These are phyloP conservation scores for Standfussiana lucernea DNA, from an alignment of 2,888 invertebrate species.

Conservation along the genomic window DNA sequence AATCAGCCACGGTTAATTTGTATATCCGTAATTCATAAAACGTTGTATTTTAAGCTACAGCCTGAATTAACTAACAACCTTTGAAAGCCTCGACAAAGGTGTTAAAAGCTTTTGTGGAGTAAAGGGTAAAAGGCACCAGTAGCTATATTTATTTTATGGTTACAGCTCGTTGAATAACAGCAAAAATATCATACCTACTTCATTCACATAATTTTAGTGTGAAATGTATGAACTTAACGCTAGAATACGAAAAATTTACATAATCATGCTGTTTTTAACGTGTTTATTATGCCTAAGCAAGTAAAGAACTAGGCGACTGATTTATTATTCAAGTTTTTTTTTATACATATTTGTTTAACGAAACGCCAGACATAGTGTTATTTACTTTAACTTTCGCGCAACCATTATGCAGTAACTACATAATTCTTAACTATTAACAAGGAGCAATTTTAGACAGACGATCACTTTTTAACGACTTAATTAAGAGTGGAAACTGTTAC, in stretches of 20 bases:
- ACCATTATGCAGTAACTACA: slow-evolving; percentile 38
- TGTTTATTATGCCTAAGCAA: slow-evolving; percentile 25
- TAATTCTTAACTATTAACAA: slow-evolving; percentile 22
- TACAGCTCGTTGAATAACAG: slow-evolving; percentile 9
- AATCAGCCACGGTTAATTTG: slow-evolving; percentile 14
- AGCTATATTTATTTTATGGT: slow-evolving; percentile 43
- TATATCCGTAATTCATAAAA: slow-evolving; percentile 23
- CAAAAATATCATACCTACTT: slow-evolving; percentile 16
- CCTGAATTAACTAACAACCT: slow-evolving; percentile 47
- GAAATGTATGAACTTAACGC: slow-evolving; percentile 11
- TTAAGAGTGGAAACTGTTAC: slow-evolving; percentile 7
- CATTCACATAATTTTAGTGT: slow-evolving; percentile 8
- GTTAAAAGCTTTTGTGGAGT: slow-evolving; percentile 59
- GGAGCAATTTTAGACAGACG: background rate
- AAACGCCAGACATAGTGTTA: slow-evolving; percentile 19
- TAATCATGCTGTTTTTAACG: slow-evolving; percentile 29
- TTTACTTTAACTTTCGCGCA: slow-evolving; percentile 44
- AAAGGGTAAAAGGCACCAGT: slow-evolving; percentile 41
- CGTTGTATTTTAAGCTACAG: slow-evolving; percentile 33
- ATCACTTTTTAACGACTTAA: slow-evolving; percentile 12
- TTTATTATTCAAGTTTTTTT: slow-evolving; percentile 33
- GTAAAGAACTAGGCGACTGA: slow-evolving; percentile 18
- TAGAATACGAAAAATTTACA: slow-evolving; percentile 28
- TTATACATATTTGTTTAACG: slow-evolving; percentile 32
- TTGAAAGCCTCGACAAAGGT: slow-evolving; percentile 46